Evolutionary conservation across 2,888 invertebrate genomes (phyloP).

Genomic region (Brachypalpus laphriformis): DNA sequence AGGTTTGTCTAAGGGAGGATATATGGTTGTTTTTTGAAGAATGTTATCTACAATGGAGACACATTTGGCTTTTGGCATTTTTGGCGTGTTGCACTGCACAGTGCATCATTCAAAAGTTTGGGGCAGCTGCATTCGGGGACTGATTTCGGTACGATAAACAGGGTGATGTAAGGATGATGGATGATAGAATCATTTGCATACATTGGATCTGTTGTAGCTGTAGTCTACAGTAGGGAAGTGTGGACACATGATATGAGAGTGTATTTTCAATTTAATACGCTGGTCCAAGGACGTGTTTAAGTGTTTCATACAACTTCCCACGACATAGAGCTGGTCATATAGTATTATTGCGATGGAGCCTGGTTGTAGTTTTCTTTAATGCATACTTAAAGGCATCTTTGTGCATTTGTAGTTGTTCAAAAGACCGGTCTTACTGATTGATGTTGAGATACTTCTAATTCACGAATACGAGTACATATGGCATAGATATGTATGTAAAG

Average conservation of each 20-base stretch:
- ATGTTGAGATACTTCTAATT: no score
- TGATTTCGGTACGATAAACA: neutral
- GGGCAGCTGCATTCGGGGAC: no score
- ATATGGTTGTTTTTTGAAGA: conserved; percentile 50
- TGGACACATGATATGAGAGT: neutral
- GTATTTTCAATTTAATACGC: neutral
- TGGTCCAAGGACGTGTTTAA: no score
- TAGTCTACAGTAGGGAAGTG: neutral
- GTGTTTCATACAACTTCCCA: no score
- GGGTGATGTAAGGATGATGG: conserved; percentile 19
- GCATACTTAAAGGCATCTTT: no score
- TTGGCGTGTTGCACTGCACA: conserved; percentile 17
- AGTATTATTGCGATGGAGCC: no score
- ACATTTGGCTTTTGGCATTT: conserved; percentile 45
- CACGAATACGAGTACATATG: no score
- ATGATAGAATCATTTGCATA: conserved; percentile 25
- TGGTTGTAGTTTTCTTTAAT: no score
- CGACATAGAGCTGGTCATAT: no score
- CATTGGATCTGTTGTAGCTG: neutral
- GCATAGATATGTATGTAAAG: no score
- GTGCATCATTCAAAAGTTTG: conserved; percentile 6
- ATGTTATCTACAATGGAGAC: conserved; percentile 37
- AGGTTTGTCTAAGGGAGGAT: conserved; percentile 14
- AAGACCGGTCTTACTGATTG: no score
- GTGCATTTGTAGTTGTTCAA: no score